Base-by-base conservation (phyloP, 2,113 vertebrate species). In the Galemys pyrenaicus region DNA sequence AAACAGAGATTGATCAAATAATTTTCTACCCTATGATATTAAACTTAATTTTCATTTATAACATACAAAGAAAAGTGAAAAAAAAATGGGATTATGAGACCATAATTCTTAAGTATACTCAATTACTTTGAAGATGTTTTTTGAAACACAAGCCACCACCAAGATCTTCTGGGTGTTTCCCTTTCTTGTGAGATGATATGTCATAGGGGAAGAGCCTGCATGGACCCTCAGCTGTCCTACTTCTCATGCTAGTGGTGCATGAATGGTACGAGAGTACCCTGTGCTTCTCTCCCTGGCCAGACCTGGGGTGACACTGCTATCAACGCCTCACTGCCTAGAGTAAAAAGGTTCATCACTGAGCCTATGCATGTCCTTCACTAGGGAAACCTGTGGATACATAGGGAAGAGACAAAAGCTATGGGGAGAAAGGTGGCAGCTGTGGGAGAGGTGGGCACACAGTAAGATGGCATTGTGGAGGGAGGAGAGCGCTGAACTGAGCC, bases 1-100 rank as follows among this genome's bases (percentile, higher is more conserved):
- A 89, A 87, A 67, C 9, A 12, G 44, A 44, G 19, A 96, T 74
- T 51, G 58, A 85, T 56, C 75, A 94, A 89, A 80, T 62, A 41
- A 67, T 28, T 95, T 93, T 83, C 54, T 56, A 71, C 15, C 30
- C 11, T 41, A 39, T 39, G 49, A 86, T 78, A 87, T 79, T 46
- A 86, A 96, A 94, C 39, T 75, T 68, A 44, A 89, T 13, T 16
- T 4, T n/a, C 28, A 49, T 13, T 10, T 60, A 17, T 32, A 91
- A 77, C 49, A 68, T 54, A 87, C 32, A 56, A 85, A 78, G 77
- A 91, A 82, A 64, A 60, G 26, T 73, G 28, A 68, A 9, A 80
- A 91, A 75, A 46, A 35, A 54, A 37, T 83, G 67, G 26, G 56
- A 70, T 5, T 22, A n/a, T 13, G 11, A 60, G 35, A 51, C 80